A percentile compares a stretch with the other conserved stretches of the same genome.
phyloP scores from a whole-genome alignment of 2,797 vertebrate genomes.

The Sebastes cheni region DNA sequence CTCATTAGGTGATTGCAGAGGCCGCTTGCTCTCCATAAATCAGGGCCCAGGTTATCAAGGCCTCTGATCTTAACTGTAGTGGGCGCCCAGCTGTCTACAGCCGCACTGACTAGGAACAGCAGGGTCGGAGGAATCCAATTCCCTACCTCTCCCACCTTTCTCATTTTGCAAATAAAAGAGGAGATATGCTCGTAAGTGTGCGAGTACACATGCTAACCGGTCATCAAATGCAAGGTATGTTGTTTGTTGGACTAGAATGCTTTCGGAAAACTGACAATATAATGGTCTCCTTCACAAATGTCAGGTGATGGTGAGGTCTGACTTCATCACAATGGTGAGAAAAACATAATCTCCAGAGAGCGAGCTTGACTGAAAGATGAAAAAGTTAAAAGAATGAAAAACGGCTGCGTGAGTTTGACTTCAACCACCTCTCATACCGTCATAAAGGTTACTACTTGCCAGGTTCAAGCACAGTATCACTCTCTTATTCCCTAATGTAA shows the following conservation, averaged over 20 bases:
- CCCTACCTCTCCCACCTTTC: conserved; percentile 77
- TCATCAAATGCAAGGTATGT: conserved; percentile 44
- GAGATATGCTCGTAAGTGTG: conserved; percentile 68
- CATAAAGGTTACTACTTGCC: conserved; percentile 81
- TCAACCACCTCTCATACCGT: conserved; percentile 70
- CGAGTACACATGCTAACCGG: conserved; percentile 55
- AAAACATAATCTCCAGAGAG: conserved; percentile 55
- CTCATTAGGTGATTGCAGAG: conserved; percentile 96
- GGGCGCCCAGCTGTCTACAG: conserved; percentile 98
- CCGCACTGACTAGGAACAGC: conserved; percentile 85
- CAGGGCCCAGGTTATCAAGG: conserved; percentile 95
- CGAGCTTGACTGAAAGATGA: conserved; percentile 62
- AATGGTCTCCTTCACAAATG: conserved; percentile 34
- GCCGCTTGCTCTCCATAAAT: conserved; percentile 91
- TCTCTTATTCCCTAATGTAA: conserved; percentile 78
- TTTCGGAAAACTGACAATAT: conserved; percentile 4
- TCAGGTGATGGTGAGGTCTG: conserved; percentile 40
- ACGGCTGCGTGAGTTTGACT: conserved; percentile 79
- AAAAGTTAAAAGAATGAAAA: conserved; percentile 76
- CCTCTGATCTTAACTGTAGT: conserved; percentile 96
- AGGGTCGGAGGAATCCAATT: conserved; percentile 93
- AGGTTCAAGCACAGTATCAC: conserved; percentile 81
- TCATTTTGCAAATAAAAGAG: conserved; percentile 80
- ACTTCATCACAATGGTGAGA: conserved; percentile 51
- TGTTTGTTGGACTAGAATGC: conserved; percentile 39